These are phyloP conservation scores for Hiodon tergisus DNA, from an alignment of 2,113 vertebrate genomes.

Conservation along the genomic window DNA sequence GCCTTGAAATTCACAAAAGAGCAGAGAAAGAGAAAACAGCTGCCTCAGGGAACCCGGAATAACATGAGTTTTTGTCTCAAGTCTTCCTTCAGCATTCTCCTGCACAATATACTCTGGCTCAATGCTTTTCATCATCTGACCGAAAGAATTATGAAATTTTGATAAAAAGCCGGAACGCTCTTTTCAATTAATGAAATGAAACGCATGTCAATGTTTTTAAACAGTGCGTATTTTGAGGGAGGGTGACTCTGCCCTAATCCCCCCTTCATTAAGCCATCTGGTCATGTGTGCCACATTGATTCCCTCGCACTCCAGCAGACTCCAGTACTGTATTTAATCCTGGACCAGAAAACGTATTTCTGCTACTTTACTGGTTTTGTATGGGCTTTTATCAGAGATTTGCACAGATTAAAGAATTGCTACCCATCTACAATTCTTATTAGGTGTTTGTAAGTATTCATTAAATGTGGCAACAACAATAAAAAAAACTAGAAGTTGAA, in stretches of 20 bases:
- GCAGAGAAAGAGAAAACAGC: too few relatives aligned
- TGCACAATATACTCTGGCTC: background rate
- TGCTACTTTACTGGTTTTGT: background rate
- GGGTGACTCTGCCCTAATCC: background rate
- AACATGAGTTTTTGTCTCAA: background rate
- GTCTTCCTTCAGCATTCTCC: background rate
- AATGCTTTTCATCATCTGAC: background rate
- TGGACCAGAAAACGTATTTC: background rate
- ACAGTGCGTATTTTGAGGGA: too few relatives aligned
- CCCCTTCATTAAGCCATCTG: conserved; percentile 23
- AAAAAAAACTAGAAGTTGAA: too few relatives aligned
- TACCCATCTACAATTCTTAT: too few relatives aligned
- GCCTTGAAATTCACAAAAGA: background rate
- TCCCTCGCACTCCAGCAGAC: conserved; percentile 7
- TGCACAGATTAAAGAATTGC: too few relatives aligned
- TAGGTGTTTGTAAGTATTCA: too few relatives aligned
- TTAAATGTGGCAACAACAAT: too few relatives aligned
- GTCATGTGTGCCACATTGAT: conserved; percentile 16
- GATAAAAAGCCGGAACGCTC: background rate
- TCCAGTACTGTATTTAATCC: conserved; percentile 18
- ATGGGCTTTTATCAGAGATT: background rate
- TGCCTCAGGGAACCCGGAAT: background rate
- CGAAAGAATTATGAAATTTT: too few relatives aligned
- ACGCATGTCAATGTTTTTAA: background rate
- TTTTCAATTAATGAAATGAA: conserved; percentile 1